phyloP scores from a whole-genome alignment of 2,888 invertebrate species.

The Alcis repandata region DNA sequence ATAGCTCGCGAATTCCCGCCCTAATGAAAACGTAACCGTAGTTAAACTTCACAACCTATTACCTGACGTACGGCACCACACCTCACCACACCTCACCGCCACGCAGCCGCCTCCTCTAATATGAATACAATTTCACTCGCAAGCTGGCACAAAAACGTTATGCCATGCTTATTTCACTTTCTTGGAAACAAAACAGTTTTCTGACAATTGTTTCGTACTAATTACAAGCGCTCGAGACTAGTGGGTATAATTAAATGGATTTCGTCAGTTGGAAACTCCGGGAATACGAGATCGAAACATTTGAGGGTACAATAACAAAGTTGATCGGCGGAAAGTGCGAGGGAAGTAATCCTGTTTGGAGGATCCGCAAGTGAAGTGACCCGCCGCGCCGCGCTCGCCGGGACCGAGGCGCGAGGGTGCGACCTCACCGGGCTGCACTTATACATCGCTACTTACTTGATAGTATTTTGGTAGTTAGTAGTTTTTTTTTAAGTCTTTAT shows the following conservation, averaged over 20 bases:
- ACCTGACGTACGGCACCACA: slow-evolving; percentile 27
- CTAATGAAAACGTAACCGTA: slow-evolving; percentile 44
- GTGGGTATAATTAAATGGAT: neutral
- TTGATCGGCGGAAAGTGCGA: neutral
- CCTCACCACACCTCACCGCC: neutral
- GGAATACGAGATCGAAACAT: neutral
- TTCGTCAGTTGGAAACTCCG: neutral
- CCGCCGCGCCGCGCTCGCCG: neutral
- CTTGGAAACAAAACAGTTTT: neutral
- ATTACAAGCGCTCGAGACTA: neutral
- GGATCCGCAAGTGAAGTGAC: neutral
- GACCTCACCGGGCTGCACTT: too few species aligned
- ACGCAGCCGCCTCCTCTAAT: slow-evolving; percentile 16
- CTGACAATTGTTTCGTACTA: neutral
- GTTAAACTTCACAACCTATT: slow-evolving; percentile 50
- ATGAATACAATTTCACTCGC: slow-evolving; percentile 38
- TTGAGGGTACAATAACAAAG: slow-evolving; percentile 2
- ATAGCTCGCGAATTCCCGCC: slow-evolving; percentile 35
- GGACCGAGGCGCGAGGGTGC: too few species aligned
- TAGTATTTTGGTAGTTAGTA: too few species aligned
- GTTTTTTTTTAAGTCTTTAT: too few species aligned
- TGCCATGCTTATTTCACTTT: neutral
- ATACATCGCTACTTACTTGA: too few species aligned
- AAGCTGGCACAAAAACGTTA: neutral
- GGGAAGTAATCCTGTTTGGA: neutral